Percentiles rank a stretch among this genome's conserved stretches.
Evolutionary conservation across 2,113 vertebrate genomes (phyloP).

Genomic region (Girardinichthys multiradiatus): DNA sequence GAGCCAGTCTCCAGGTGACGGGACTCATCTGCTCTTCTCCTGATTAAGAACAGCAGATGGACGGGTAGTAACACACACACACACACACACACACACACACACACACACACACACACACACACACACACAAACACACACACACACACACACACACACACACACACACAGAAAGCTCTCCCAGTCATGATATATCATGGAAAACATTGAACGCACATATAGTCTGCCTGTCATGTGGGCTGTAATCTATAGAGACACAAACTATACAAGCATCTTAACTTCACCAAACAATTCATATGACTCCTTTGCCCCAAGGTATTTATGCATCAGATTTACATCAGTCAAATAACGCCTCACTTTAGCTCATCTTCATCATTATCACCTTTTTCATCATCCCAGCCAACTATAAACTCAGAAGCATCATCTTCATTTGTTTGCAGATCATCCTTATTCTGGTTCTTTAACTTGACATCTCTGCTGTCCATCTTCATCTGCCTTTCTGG

Average conservation of each 20-base stretch:
- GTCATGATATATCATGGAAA: conserved; percentile 36
- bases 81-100: conserved; percentile 1
- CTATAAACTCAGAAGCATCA: background rate
- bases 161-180: conserved; percentile 8
- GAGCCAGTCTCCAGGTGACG: conserved; percentile 75
- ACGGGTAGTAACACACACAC: conserved; percentile 48
- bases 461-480: conserved; percentile 26
- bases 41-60: conserved; percentile 81
- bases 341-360: background rate
- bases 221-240: conserved; percentile 10
- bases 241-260: conserved; percentile 47
- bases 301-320: background rate
- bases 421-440: conserved; percentile 11
- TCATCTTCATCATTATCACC: conserved; percentile 16
- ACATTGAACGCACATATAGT: conserved; percentile 19
- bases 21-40: conserved; percentile 74
- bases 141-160: conserved; percentile 1
- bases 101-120: background rate
- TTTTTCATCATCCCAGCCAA: conserved; percentile 19
- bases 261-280: conserved; percentile 14
- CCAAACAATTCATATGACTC: conserved; percentile 2
- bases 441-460: conserved; percentile 23
- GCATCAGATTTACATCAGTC: conserved; percentile 13
- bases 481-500: conserved; percentile 36
- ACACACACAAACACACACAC: background rate